Percentiles rank a stretch among this genome's conserved stretches.
These are phyloP conservation scores for Anthrax anthrax DNA, from an alignment of 2,888 invertebrate genomes.

Conservation along the genomic window DNA sequence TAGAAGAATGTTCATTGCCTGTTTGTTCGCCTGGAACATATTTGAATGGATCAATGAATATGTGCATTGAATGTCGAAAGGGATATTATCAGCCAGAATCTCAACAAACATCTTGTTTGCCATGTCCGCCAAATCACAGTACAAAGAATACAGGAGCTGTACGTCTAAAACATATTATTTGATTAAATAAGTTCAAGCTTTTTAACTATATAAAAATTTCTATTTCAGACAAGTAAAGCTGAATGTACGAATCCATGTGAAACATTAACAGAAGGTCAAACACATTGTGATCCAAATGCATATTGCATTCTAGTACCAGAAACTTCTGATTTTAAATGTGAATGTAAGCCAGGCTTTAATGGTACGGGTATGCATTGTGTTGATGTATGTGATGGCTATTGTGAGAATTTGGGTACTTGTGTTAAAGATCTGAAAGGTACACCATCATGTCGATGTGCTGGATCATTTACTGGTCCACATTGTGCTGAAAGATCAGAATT, in stretches of 20 bases:
- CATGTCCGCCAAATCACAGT: slow-evolving; percentile 82
- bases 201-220: too few species aligned
- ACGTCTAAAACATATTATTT: slow-evolving; percentile 27
- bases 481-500: slow-evolving; percentile 88
- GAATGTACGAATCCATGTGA: slow-evolving; percentile 89
- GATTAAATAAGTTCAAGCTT: too few species aligned
- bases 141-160: slow-evolving; percentile 71
- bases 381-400: slow-evolving; percentile 73
- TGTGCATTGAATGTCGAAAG: slow-evolving; percentile 74
- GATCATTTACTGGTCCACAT: slow-evolving; percentile 80
- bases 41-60: slow-evolving; percentile 72
- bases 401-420: slow-evolving; percentile 82
- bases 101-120: slow-evolving; percentile 73
- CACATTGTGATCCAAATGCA: slow-evolving; percentile 77
- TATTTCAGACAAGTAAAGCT: slow-evolving; percentile 50
- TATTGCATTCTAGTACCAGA: slow-evolving; percentile 73
- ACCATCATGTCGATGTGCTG: slow-evolving; percentile 78
- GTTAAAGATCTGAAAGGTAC: slow-evolving; percentile 70
- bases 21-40: slow-evolving; percentile 73
- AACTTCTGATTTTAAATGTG: slow-evolving; percentile 74
- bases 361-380: slow-evolving; percentile 67
- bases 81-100: slow-evolving; percentile 82
- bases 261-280: slow-evolving; percentile 55
- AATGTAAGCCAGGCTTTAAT: slow-evolving; percentile 87
- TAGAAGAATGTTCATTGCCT: slow-evolving; percentile 86